Evolutionary conservation across 2,113 vertebrate genomes (phyloP).

Genomic region (Neodon shergylaensis): DNA sequence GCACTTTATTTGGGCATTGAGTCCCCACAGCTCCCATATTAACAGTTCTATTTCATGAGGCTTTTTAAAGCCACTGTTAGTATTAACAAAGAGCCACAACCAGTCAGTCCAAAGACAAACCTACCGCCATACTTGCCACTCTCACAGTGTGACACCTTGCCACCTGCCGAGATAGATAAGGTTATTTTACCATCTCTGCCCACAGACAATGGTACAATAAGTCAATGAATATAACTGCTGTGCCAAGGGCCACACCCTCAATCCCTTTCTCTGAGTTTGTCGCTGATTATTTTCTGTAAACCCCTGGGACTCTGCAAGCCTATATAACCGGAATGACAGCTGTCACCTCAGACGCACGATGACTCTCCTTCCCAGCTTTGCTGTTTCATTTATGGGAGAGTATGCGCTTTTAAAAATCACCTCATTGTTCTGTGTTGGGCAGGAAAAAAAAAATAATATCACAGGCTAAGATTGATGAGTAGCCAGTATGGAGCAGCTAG

Average conservation of each 20-base stretch:
- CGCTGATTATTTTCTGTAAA: not conserved
- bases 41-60: not conserved
- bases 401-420: not conserved
- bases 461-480: slow-evolving; percentile 37
- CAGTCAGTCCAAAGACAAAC: not conserved
- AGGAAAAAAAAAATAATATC: slow-evolving; percentile 48
- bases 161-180: not conserved
- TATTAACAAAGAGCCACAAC: not conserved
- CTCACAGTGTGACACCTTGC: rapidly evolving
- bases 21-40: not conserved
- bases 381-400: not conserved
- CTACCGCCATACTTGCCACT: rapidly evolving
- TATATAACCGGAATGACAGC: not conserved
- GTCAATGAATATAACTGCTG: not conserved
- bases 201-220: not conserved
- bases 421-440: not conserved
- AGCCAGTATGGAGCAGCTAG: slow-evolving; percentile 50
- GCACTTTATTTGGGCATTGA: not conserved
- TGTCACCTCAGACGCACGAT: not conserved
- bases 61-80: not conserved
- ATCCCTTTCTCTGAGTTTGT: not conserved
- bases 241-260: not conserved
- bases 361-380: not conserved
- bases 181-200: not conserved
- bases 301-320: not conserved